Evolutionary conservation across 2,888 invertebrate species (phyloP), one percentile per base, ranked within the genome.

Genomic region (Drosophila suboccidentalis): DNA sequence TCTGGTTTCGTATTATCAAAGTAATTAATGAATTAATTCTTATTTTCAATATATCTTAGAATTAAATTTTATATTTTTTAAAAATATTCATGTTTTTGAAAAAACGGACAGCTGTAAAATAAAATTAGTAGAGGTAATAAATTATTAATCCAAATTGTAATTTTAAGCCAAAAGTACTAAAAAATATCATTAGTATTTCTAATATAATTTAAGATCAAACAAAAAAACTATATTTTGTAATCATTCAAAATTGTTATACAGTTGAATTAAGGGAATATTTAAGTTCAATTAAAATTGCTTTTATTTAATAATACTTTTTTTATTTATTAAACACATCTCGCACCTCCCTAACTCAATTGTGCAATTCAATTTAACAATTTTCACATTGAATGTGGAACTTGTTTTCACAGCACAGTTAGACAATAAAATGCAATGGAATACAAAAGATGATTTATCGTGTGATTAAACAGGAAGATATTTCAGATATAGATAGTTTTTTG

Each of bases 381-480:
- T 69, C 44, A 22, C 74, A 78, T 82, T 71, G 32, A 75, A 70
- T 73, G 49, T 71, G 72, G 38, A 82, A 82, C 82, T 82, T 39
- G 86, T 85, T 82, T 80, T 78, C 75, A 68, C 73, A 63, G 73
- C 76, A 65, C 64, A 74, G 63, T 47, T 61, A 73, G 53, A 65
- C 67, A 81, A 80, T 68, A 66, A 78, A 70, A 59, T 46, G 36
- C 70, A 60, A 62, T 61, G 66, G 61, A 75, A 65, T 50, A 78
- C 70, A 64, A 85, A 84, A 80, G 83, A 87, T 86, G 88, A 86
- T 86, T 86, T 86, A 86, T 86, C 72, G 81, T 83, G 79, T 78
- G 86, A 86, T 86, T 87, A 79, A 81, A 79, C 87, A 86, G 86
- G 87, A 86, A 86, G 86, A 85, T 87, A 86, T 85, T 82, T 83